A percentile compares a stretch with the other conserved stretches of the same genome.
Conservation (phyloP, 2,888 invertebrate species). For the Branchellion lobata region DNA sequence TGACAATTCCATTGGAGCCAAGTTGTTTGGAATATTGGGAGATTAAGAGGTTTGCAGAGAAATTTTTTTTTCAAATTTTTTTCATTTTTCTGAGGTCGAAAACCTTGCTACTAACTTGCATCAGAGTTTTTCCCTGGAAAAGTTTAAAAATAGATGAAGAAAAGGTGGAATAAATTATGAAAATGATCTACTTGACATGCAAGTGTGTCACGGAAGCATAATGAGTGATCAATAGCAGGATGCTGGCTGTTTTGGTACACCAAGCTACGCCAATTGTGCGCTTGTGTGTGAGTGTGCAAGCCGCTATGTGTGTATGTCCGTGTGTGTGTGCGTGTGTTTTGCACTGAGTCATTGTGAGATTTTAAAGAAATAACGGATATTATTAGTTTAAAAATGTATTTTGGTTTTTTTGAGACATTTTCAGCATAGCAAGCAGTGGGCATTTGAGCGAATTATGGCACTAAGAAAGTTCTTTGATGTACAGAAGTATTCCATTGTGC, state of each 20-base stretch:
- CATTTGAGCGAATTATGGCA: no score
- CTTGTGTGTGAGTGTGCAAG: slow-evolving; percentile 19
- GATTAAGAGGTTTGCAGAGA: neutral
- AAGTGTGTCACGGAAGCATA: slow-evolving; percentile 12
- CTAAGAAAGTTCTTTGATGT: no score
- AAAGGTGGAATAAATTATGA: slow-evolving; percentile 30
- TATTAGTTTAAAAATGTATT: no score
- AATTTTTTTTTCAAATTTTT: slow-evolving; percentile 25
- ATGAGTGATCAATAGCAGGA: slow-evolving; percentile 38
- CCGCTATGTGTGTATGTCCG: no score
- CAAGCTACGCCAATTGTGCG: neutral
- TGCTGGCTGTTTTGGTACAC: neutral
- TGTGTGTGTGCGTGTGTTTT: no score
- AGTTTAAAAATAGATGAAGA: slow-evolving; percentile 15
- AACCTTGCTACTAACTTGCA: neutral
- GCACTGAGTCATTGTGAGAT: no score
- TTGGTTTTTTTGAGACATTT: no score
- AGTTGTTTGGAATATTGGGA: neutral
- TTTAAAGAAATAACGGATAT: no score
- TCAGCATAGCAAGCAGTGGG: no score
- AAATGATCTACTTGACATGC: neutral
- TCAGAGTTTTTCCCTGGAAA: slow-evolving; percentile 12
- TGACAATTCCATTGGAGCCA: neutral
- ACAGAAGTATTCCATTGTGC: no score
- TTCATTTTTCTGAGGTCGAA: neutral